Base-by-base conservation (phyloP, 2,113 vertebrate species). In the Ploceus nigricollis region DNA sequence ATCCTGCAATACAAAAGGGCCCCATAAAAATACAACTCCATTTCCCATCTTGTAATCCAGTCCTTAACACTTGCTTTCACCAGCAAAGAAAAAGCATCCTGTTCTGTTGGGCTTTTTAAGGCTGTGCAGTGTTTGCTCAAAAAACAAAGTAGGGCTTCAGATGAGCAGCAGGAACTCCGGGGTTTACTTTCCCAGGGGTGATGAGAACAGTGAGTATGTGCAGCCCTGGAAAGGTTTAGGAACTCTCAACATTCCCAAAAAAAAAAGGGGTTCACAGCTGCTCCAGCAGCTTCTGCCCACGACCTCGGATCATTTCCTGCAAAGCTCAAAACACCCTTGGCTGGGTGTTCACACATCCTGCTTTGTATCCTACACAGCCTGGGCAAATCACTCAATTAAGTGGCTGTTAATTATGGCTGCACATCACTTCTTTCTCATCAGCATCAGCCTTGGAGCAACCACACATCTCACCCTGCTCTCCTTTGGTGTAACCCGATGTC, bases 1-100 rank as follows among this genome's bases (percentile, higher is more conserved):
- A 94, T 90, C 88, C 91, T 45, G 66, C 75, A 88, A 71, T 82
- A 78, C 65, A 87, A 45, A 91, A 78, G 73, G 82, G 65, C 47
- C 56, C 56, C 47, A 61, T 28, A 72, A 70, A 81, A 78, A 50
- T 27, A 64, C 30, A 3, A n/a, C 42, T 86, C 82, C 42, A 56
- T 56, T 89, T 87, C 87, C 77, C 56, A 44, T 27, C 87, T 65
- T 83, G 68, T 81, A 87, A 94, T 83, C 68, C 81, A 89, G 87
- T 61, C 58, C 48, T 87, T 87, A 80, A 73, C 90, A 91, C 76
- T 77, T 61, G 58, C 71, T 94, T 89, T 73, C 77, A 64, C n/a
- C 27, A 23, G 39, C 14, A 69, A 82, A 94, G 31, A 35, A 66
- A 72, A 94, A 70, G 28, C 37, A 76, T 65, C 89, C 79, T 37